phyloP scores from a whole-genome alignment of 2,888 invertebrate genomes.

The Ditula angustiorana region DNA sequence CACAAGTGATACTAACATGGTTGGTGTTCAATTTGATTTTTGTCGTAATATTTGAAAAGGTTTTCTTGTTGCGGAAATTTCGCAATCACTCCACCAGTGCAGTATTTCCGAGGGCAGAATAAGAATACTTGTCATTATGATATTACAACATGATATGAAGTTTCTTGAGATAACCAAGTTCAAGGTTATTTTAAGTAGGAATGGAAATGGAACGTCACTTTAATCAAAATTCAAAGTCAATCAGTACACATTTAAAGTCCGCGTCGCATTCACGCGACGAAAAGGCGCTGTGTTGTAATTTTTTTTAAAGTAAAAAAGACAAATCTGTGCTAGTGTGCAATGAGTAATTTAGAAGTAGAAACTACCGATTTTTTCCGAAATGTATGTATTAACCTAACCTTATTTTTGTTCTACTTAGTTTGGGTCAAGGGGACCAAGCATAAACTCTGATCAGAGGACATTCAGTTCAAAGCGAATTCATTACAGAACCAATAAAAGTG shows the following conservation, averaged over 20 bases:
- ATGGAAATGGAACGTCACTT: conserved; percentile 32
- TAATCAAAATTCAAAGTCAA: background rate
- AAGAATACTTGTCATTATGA: conserved; percentile 26
- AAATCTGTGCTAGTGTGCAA: conserved; percentile 41
- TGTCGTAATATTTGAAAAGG: background rate
- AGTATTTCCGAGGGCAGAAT: conserved; percentile 10
- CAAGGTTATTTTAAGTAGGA: conserved; percentile 29
- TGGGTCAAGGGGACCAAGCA: conserved; percentile 13
- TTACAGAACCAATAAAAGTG: conserved; percentile 6
- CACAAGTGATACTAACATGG: conserved; percentile 24
- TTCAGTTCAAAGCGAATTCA: conserved; percentile 2
- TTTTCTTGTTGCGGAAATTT: background rate
- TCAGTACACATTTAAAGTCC: conserved; percentile 1
- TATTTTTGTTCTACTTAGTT: conserved; percentile 24
- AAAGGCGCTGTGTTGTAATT: background rate
- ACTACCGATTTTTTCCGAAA: conserved; percentile 59
- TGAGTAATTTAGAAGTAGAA: conserved; percentile 66
- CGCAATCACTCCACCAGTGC: background rate
- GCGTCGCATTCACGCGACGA: background rate
- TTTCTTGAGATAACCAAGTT: conserved; percentile 39
- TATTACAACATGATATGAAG: too few relatives aligned
- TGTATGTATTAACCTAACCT: conserved; percentile 57
- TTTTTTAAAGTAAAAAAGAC: background rate
- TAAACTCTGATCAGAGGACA: conserved; percentile 11
- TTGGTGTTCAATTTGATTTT: conserved; percentile 7